A percentile compares a stretch with the other conserved stretches of the same genome.
Evolutionary conservation across 2,113 vertebrate genomes (phyloP).

Genomic region (Canis aureus): DNA sequence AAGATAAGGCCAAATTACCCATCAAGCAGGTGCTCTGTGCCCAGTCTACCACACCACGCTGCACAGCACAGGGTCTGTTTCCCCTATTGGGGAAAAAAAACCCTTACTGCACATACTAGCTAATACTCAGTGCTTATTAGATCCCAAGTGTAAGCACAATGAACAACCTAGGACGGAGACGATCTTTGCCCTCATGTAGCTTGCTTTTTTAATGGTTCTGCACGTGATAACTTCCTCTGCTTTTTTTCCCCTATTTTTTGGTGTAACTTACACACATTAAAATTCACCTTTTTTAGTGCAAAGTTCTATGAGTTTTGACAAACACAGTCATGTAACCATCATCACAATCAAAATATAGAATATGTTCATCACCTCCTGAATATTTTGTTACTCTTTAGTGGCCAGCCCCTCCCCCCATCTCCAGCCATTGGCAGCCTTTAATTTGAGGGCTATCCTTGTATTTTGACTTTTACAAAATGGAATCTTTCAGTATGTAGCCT

Average conservation of each 20-base stretch:
- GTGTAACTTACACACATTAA: not conserved
- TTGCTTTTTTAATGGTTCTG: not conserved
- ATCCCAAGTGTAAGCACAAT: not conserved
- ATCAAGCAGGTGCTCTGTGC: not conserved
- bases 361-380: not conserved
- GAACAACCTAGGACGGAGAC: not conserved
- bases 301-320: not conserved
- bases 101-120: not conserved
- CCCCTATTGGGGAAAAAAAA: not conserved
- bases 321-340: not conserved
- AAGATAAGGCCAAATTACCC: not conserved
- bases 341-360: not conserved
- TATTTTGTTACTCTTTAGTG: not conserved
- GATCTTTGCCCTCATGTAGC: not conserved
- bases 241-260: not conserved
- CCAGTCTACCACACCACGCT: not conserved
- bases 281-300: slow-evolving; percentile 24
- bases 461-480: slow-evolving; percentile 1
- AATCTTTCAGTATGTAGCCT: not conserved
- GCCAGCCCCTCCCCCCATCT: not conserved
- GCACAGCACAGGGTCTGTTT: not conserved
- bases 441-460: not conserved
- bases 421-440: not conserved
- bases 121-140: not conserved
- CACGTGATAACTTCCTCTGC: not conserved